A percentile compares a stretch with the other conserved stretches of the same genome.
Evolutionary conservation across 2,113 vertebrate genomes (phyloP).

Genomic region (Amblyopsis rosae): DNA sequence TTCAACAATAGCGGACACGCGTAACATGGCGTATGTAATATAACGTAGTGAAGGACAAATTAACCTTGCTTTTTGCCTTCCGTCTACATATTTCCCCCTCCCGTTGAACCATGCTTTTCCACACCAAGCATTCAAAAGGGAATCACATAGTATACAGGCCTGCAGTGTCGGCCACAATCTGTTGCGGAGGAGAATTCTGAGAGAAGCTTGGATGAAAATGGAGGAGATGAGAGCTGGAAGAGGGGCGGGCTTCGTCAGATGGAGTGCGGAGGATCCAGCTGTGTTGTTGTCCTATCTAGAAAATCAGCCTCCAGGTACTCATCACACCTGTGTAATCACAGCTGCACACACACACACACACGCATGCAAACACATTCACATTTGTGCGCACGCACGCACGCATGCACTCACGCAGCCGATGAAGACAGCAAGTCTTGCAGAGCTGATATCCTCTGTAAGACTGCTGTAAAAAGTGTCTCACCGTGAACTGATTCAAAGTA

Average conservation of each 20-base stretch:
- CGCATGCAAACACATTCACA: constrained; percentile 19
- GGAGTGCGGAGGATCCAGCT: constrained; percentile 67
- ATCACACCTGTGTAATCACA: constrained; percentile 69
- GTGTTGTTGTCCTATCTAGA: constrained; percentile 59
- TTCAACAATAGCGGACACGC: too few species aligned
- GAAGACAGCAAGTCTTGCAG: constrained; percentile 13
- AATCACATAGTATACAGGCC: constrained; percentile 42
- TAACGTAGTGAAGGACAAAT: too few species aligned
- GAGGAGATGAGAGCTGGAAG: constrained; percentile 48
- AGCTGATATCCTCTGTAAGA: not conserved
- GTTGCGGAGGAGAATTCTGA: constrained; percentile 45
- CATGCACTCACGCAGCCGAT: not conserved
- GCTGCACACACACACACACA: constrained; percentile 40
- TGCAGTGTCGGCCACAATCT: constrained; percentile 46
- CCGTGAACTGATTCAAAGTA: constrained; percentile 26
- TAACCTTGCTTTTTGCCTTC: constrained; percentile 22
- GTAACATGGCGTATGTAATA: too few species aligned
- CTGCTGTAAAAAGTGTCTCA: constrained; percentile 13
- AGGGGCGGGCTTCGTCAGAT: constrained; percentile 53
- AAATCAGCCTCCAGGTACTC: constrained; percentile 60
- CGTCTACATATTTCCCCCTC: constrained; percentile 24
- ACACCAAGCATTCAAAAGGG: constrained; percentile 27
- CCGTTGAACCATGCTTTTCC: constrained; percentile 12
- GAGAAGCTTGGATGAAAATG: constrained; percentile 47
- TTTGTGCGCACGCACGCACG: not conserved